Evolutionary conservation across 2,888 invertebrate genomes (phyloP), one percentile per base, ranked within the genome.

Genomic region (Epinotia brunnichana): DNA sequence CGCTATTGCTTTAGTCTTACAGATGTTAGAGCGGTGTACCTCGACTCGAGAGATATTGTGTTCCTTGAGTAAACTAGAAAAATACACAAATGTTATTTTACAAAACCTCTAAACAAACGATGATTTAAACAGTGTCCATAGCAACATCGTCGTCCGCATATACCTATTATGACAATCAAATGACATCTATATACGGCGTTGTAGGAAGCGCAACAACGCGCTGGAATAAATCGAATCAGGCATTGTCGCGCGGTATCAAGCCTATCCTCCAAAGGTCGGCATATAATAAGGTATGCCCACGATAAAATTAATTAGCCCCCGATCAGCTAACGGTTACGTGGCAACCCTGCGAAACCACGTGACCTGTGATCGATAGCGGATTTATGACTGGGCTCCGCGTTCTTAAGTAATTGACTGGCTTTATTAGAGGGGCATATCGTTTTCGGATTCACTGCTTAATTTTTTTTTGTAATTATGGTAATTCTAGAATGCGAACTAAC

Each of bases 341-440:
- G 51, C 61, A 70, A 51, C 66, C 66, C 64, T 67, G 53, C 7
- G 11, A 3, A n/a, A 19, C 39, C 39, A 59, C 71, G 85, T 84
- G 85, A 89, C 89, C 90, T 90, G 91, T 92, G 92, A 92, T 92
- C 90, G 91, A 92, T 91, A 86, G 86, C 24, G 86, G 89, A 90
- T 90, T 90, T 91, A 91, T 91, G 91, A 90, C 90, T 87, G 88
- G 87, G 57, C 57, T 67, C 67, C 85, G 85, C 84, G 87, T 87
- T 88, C 90, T 91, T 90, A 92, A 91, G 92, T 92, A 92, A 92
- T 92, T 92, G 92, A 90, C 90, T 87, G 85, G 84, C 83, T 88
- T 91, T 90, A 92, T 92, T 91, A 92, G n/a, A 48, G 80, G 79
- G 81, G 64, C 10, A 53, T 21, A 35, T 19, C 35, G 53, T 54